Evolutionary conservation across 2,113 vertebrate species (phyloP).

Genomic region (Melanerpes formicivorus): DNA sequence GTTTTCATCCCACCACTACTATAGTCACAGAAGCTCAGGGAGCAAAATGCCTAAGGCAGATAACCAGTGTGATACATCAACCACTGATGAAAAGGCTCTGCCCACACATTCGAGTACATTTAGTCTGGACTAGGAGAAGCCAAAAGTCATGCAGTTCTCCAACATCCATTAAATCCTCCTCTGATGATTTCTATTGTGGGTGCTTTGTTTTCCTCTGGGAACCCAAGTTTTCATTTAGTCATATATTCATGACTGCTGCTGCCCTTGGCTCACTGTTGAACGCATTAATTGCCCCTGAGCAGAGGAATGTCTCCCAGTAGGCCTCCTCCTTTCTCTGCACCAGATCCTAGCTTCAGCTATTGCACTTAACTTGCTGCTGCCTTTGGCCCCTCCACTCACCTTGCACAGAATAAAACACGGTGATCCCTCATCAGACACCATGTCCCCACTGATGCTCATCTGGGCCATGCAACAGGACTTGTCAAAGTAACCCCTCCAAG

Average conservation of each 20-base stretch:
- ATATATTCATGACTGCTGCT: not conserved
- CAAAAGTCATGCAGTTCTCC: not conserved
- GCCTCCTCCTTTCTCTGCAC: not conserved
- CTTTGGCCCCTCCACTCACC: fast-evolving
- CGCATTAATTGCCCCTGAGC: not conserved
- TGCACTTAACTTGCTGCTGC: not conserved
- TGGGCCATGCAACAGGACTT: not conserved
- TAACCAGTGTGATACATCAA: not conserved
- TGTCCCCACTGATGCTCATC: not conserved
- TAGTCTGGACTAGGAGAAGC: not conserved
- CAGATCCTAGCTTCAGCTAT: not conserved
- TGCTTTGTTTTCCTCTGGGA: not conserved
- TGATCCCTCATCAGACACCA: not conserved
- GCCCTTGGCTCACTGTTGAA: not conserved
- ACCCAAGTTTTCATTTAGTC: constrained; percentile 39
- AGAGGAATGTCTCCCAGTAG: constrained; percentile 9
- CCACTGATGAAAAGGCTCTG: not conserved
- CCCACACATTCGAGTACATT: not conserved
- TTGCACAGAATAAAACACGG: fast-evolving
- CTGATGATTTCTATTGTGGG: not conserved
- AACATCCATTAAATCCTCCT: not conserved
- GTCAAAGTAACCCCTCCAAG: not conserved
- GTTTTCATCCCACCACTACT: constrained; percentile 3
- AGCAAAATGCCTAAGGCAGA: not conserved
- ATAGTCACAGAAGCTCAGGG: not conserved